Percentiles rank a stretch among this genome's conserved stretches.
Evolutionary conservation across 2,113 vertebrate species (phyloP).

Genomic region (Muntiacus muntjak): DNA sequence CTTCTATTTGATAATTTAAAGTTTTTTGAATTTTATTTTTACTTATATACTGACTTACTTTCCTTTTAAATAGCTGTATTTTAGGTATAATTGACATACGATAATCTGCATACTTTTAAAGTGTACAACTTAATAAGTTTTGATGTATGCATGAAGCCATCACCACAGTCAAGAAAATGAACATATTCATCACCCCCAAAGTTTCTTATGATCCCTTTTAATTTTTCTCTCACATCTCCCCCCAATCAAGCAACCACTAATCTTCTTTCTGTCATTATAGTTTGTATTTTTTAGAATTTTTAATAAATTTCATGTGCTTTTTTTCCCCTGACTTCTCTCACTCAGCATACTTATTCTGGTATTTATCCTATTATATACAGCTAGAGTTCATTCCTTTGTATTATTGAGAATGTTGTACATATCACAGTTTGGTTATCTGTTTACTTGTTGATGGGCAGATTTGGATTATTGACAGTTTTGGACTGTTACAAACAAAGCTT

Average conservation of each 20-base stretch:
- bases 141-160: neutral
- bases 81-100: neutral
- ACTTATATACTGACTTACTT: neutral
- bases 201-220: neutral
- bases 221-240: neutral
- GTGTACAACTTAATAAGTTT: neutral
- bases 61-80: neutral
- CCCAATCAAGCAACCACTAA: neutral
- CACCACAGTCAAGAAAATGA: neutral
- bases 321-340: neutral
- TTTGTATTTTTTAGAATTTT: neutral
- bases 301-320: neutral
- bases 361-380: neutral
- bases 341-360: neutral
- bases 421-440: neutral
- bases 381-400: neutral
- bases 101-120: neutral
- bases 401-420: neutral
- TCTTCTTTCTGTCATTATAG: neutral
- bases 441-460: neutral
- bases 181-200: neutral
- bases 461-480: neutral
- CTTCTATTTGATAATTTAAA: neutral
- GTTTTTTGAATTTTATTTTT: neutral
- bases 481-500: neutral